Conservation (phyloP, 2,888 invertebrate species). For the Conistra vaccinii region DNA sequence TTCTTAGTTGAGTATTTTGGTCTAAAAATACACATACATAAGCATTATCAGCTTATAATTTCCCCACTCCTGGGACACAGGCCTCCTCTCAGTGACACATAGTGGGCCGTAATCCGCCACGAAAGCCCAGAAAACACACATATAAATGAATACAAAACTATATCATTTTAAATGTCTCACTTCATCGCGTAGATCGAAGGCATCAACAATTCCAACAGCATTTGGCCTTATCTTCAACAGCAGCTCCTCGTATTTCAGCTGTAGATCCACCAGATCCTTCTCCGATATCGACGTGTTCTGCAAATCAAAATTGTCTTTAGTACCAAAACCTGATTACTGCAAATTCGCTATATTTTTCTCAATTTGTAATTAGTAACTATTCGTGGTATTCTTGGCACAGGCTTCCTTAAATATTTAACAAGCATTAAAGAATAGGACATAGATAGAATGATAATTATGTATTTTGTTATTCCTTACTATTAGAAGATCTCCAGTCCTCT, state of each 20-base stretch:
- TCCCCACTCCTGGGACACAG: too few species aligned
- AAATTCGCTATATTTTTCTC: too few species aligned
- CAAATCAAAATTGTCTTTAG: conserved; percentile 51
- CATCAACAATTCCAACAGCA: conserved; percentile 96
- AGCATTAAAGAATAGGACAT: not conserved
- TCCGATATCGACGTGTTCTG: conserved; percentile 92
- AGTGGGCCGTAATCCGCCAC: too few species aligned
- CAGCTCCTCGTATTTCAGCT: conserved; percentile 92
- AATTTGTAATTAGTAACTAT: too few species aligned
- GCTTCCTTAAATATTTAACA: not conserved
- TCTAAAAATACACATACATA: not conserved
- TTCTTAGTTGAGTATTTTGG: not conserved
- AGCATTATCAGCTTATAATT: too few species aligned
- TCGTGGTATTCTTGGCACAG: too few species aligned
- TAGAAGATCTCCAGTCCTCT: conserved; percentile 94
- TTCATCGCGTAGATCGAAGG: conserved; percentile 95
- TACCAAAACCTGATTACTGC: too few species aligned
- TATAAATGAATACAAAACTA: too few species aligned
- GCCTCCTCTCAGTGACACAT: too few species aligned
- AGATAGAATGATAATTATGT: not conserved
- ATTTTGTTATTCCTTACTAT: conserved; percentile 90
- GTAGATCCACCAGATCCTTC: conserved; percentile 88
- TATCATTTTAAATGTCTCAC: not conserved
- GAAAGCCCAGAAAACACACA: too few species aligned
- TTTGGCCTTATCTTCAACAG: conserved; percentile 95